phyloP scores from a whole-genome alignment of 2,888 invertebrate species.

The Pyrrhia umbra region DNA sequence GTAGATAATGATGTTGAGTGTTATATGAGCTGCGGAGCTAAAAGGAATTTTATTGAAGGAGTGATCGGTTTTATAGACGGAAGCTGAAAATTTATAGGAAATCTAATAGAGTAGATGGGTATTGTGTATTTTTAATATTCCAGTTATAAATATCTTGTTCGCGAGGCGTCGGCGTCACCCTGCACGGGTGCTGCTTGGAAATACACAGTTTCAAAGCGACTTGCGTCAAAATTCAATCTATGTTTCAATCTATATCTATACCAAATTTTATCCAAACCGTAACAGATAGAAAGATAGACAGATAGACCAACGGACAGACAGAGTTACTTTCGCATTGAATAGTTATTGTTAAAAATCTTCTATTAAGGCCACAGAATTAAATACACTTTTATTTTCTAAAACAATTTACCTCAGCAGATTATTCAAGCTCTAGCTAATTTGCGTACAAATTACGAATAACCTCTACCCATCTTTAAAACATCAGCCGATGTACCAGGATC shows the following conservation, averaged over 20 bases:
- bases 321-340: too few species aligned
- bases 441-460: conserved; percentile 32
- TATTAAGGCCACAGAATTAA: too few species aligned
- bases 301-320: too few species aligned
- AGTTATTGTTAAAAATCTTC: too few species aligned
- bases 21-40: conserved; percentile 54
- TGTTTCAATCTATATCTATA: too few species aligned
- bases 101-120: conserved; percentile 1
- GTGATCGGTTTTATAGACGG: conserved; percentile 27
- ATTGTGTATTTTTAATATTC: neutral
- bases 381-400: too few species aligned
- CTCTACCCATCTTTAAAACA: conserved; percentile 22
- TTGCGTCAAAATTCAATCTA: too few species aligned
- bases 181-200: neutral
- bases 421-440: conserved; percentile 17
- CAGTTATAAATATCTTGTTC: neutral
- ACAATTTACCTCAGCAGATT: neutral
- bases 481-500: conserved; percentile 39
- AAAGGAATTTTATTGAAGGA: conserved; percentile 52
- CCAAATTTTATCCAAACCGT: too few species aligned
- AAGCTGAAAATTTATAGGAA: conserved; percentile 2
- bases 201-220: neutral
- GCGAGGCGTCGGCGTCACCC: neutral
- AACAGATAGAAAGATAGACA: too few species aligned
- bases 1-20: conserved; percentile 58